Evolutionary conservation across 2,113 vertebrate species (phyloP), one percentile per base, ranked within the genome.

Genomic region (Zosterops japonicus): DNA sequence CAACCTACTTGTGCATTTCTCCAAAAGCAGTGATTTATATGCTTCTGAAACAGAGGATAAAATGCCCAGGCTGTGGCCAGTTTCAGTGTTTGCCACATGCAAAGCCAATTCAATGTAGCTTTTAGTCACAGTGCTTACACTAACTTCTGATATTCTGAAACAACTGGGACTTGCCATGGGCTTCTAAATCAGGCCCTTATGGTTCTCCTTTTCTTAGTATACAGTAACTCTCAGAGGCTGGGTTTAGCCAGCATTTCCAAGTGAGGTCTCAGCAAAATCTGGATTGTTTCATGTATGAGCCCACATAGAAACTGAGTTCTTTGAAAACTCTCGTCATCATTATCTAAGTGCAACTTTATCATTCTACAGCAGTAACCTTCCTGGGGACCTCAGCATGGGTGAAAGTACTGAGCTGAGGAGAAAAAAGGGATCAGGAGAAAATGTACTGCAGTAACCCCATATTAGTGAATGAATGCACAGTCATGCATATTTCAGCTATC

Each of bases 401-500:
- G 52, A 75, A 88, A 86, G 14, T 15, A 63, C 60, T 47, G 52
- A 59, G 33, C 52, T 78, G 56, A 59, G 35, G 55, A 64, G 29
- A 46, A 46, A 79, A 87, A 89, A 39, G 31, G 22, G 21, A 75
- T 46, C 31, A 47, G 50, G 78, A 90, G 24, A 94, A 87, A 89
- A 85, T 63, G 57, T 52, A 44, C 71, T 59, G 8, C 42, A 80
- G 75, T 89, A 86, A 90, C 67, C 71, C 42, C 39, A 72, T 74
- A 70, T n/a, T 50, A 83, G 69, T 59, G 89, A 94, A 90, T 79
- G 87, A 89, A 82, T 77, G 84, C 74, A 80, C 44, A 65, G 71
- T 91, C 75, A 77, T n/a, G 64, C 88, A 81, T 90, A 81, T 79
- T 96, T 96, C 52, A 83, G 71, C 80, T 95, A 86, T 93, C 76